These are phyloP conservation scores for Lochmaea crataegi DNA, from an alignment of 2,888 invertebrate species.

Conservation along the genomic window DNA sequence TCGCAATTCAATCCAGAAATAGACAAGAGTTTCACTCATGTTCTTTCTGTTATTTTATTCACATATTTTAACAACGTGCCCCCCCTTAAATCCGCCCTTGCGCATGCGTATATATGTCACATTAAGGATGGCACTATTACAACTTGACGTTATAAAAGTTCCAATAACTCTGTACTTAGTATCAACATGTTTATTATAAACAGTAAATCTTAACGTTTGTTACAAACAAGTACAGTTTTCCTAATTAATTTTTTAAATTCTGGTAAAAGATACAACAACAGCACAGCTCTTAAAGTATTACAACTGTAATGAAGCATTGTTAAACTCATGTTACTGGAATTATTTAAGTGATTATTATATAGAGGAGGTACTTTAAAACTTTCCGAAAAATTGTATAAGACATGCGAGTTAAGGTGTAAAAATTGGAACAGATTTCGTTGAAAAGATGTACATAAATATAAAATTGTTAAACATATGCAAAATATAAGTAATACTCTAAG, in stretches of 20 bases:
- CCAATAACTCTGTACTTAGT: no score
- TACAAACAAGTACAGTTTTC: conserved; percentile 48
- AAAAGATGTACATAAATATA: conserved; percentile 57
- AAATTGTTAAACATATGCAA: conserved; percentile 53
- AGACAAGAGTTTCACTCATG: no score
- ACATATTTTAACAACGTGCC: no score
- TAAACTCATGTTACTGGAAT: conserved; percentile 49
- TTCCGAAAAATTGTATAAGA: conserved; percentile 30
- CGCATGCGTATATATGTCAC: no score
- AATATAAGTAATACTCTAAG: conserved; percentile 55
- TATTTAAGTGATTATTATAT: conserved; percentile 53
- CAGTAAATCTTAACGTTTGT: neutral
- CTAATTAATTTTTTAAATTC: conserved; percentile 52
- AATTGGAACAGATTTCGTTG: conserved; percentile 57
- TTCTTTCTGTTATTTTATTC: no score
- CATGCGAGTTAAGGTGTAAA: conserved; percentile 50
- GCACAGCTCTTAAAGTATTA: conserved; percentile 51
- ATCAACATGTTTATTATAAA: neutral
- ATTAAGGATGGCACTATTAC: no score
- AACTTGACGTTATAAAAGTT: no score
- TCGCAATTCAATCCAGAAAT: no score
- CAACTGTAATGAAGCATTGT: conserved; percentile 58
- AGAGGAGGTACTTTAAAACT: conserved; percentile 58
- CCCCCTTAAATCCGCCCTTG: no score
- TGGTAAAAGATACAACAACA: conserved; percentile 52